Conservation (phyloP, 2,113 vertebrate species). For the Gallinago paraguaiae region DNA sequence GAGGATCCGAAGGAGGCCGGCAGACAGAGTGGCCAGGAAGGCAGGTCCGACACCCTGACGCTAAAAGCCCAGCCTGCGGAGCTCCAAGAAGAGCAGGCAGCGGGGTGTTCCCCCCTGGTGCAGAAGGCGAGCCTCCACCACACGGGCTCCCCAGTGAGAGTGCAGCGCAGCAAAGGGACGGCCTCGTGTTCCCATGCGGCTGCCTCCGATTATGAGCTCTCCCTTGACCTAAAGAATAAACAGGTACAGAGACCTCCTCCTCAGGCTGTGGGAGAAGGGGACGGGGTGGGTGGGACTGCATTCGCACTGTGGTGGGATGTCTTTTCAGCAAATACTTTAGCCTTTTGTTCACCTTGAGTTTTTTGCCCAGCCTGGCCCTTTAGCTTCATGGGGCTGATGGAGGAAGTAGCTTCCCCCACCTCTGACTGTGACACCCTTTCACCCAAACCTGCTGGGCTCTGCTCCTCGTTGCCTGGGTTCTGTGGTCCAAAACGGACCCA, state of each 20-base stretch:
- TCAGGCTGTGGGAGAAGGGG: conserved; percentile 64
- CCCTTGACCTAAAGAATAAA: conserved; percentile 99
- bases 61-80: conserved; percentile 75
- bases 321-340: neutral
- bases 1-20: conserved; percentile 80
- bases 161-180: conserved; percentile 85
- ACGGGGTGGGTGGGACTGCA: neutral
- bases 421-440: neutral
- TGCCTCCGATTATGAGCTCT: conserved; percentile 95
- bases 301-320: neutral
- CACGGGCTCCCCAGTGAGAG: conserved; percentile 88
- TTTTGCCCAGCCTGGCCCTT: neutral
- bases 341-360: neutral
- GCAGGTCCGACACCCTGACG: conserved; percentile 76
- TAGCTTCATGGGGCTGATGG: fast-evolving
- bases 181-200: conserved; percentile 89
- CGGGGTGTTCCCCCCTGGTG: conserved; percentile 78
- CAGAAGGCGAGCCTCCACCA: conserved; percentile 90
- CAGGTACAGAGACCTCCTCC: conserved; percentile 87
- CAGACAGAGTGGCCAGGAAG: conserved; percentile 78
- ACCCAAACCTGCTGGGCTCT: neutral
- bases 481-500: conserved; percentile 7
- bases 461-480: neutral
- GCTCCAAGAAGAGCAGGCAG: conserved; percentile 79
- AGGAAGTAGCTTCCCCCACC: neutral